Percentiles rank a stretch among this genome's conserved stretches.
These are phyloP conservation scores for Bellardia pandia DNA, from an alignment of 2,888 invertebrate genomes.

Conservation along the genomic window DNA sequence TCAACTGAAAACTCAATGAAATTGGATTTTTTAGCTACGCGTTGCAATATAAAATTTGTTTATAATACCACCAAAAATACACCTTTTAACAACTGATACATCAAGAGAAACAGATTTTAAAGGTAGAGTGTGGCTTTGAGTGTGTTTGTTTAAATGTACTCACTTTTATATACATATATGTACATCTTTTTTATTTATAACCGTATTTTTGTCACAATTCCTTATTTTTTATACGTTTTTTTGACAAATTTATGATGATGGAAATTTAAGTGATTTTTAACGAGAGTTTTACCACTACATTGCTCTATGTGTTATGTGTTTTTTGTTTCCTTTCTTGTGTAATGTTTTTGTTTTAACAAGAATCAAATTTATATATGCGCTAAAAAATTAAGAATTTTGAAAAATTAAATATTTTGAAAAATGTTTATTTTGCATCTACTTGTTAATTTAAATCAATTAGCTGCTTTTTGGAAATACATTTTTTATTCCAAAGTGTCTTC, in stretches of 20 bases:
- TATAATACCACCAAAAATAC: neutral
- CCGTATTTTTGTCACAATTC: slow-evolving; percentile 54
- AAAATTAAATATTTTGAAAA: neutral
- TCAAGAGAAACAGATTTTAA: neutral
- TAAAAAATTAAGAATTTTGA: neutral
- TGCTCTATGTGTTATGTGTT: neutral
- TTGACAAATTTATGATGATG: slow-evolving; percentile 84
- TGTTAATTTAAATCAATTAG: slow-evolving; percentile 7
- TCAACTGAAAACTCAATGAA: slow-evolving; percentile 48
- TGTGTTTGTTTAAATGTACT: slow-evolving; percentile 16
- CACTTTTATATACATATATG: neutral
- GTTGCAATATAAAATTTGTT: slow-evolving; percentile 23
- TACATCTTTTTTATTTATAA: slow-evolving; percentile 31
- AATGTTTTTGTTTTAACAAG: slow-evolving; percentile 3
- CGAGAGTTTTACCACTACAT: slow-evolving; percentile 77
- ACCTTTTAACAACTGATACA: neutral
- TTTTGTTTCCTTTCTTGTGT: neutral
- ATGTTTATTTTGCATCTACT: neutral
- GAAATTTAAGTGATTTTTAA: slow-evolving; percentile 84
- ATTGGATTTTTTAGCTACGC: slow-evolving; percentile 26
- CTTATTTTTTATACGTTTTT: slow-evolving; percentile 70
- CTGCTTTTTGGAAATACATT: neutral
- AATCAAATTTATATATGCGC: slow-evolving; percentile 28
- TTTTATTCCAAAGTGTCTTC: neutral
- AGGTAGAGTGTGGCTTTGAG: neutral